Conservation (phyloP, 2,113 vertebrate species). For the Ginglymostoma cirratum region DNA sequence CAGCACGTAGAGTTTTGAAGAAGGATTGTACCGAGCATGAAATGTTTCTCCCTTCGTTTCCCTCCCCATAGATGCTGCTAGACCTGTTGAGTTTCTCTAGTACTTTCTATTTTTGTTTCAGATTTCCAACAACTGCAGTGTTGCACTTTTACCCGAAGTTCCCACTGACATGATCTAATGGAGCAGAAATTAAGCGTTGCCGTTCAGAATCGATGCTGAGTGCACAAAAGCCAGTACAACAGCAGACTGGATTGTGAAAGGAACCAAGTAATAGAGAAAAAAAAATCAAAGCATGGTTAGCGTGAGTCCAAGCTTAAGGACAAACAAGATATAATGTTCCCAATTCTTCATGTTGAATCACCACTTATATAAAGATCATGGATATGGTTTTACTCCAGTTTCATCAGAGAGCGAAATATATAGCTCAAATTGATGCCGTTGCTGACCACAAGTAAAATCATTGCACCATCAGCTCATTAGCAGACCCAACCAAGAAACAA, state of each 20-base stretch:
- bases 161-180: too few species aligned
- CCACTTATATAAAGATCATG: conserved; percentile 10
- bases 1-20: too few species aligned
- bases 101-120: too few species aligned
- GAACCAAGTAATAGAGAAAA: neutral
- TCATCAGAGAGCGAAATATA: neutral
- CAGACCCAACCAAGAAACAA: neutral
- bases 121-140: too few species aligned
- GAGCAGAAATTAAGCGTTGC: too few species aligned
- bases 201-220: too few species aligned
- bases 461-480: conserved; percentile 17
- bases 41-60: too few species aligned
- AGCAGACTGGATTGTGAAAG: neutral
- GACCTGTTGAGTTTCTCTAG: too few species aligned
- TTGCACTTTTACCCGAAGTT: too few species aligned
- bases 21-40: too few species aligned
- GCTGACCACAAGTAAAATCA: conserved; percentile 12
- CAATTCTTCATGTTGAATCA: neutral
- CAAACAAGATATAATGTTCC: neutral
- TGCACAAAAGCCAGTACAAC: neutral
- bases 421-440: neutral
- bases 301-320: neutral
- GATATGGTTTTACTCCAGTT: neutral
- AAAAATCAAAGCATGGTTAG: neutral
- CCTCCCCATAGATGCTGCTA: too few species aligned